These are phyloP conservation scores for Drosophila mauritiana DNA, from an alignment of 1,140 invertebrate genomes.

Conservation along the genomic window DNA sequence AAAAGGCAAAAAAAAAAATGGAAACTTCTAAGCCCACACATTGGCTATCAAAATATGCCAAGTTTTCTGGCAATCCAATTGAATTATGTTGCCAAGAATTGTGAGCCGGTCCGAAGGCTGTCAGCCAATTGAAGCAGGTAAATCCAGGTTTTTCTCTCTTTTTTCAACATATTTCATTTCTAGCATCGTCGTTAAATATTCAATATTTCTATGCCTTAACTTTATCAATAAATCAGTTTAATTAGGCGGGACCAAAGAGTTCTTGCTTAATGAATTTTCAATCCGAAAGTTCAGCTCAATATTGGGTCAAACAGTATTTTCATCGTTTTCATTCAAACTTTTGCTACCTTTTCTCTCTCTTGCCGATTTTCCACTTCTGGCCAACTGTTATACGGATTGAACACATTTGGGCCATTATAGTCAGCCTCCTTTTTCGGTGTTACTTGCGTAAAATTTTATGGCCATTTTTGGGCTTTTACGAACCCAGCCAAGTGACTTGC, in stretches of 20 bases:
- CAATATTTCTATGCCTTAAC: slow-evolving; percentile 46
- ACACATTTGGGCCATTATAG: slow-evolving; percentile 19
- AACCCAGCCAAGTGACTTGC: slow-evolving; percentile 49
- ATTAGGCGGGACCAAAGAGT: slow-evolving; percentile 39
- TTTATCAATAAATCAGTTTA: slow-evolving; percentile 70
- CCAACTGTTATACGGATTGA: slow-evolving; percentile 59
- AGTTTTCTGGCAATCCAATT: slow-evolving; percentile 70
- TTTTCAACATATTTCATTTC: neutral
- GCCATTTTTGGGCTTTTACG: slow-evolving; percentile 47
- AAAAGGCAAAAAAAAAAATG: slow-evolving; percentile 12
- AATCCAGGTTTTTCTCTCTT: neutral
- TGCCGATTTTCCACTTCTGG: slow-evolving; percentile 8
- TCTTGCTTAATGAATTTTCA: slow-evolving; percentile 53
- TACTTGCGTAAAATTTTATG: slow-evolving; percentile 61
- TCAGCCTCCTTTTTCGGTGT: slow-evolving; percentile 28
- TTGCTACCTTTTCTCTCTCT: slow-evolving; percentile 15
- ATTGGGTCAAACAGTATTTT: neutral
- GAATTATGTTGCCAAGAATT: slow-evolving; percentile 75
- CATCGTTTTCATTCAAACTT: slow-evolving; percentile 1
- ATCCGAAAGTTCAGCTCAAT: slow-evolving; percentile 22
- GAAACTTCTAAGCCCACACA: slow-evolving; percentile 27
- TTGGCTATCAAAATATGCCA: slow-evolving; percentile 55
- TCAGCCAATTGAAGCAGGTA: slow-evolving; percentile 65
- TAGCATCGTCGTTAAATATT: slow-evolving; percentile 33
- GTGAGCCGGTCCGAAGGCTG: slow-evolving; percentile 50